A percentile compares a stretch with the other conserved stretches of the same genome.
phyloP scores from a whole-genome alignment of 2,113 vertebrate species.

The Holacanthus passer region DNA sequence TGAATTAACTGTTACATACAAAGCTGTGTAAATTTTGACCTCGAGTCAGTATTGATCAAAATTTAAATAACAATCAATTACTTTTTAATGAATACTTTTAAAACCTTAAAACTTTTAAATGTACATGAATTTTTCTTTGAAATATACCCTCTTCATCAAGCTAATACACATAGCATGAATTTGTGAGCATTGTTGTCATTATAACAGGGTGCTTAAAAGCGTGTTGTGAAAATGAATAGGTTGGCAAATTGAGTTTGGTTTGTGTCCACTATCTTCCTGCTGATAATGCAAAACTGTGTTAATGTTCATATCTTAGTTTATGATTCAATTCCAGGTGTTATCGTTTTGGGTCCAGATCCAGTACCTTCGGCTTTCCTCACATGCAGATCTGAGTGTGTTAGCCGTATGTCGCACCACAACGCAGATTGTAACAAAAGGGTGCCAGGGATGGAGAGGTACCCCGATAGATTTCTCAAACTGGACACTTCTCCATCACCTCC shows the following conservation, averaged over 20 bases:
- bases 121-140: neutral
- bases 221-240: neutral
- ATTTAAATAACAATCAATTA: neutral
- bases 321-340: conserved; percentile 36
- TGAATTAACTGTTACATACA: neutral
- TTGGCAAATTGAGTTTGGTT: neutral
- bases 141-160: neutral
- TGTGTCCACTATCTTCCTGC: neutral
- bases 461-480: conserved; percentile 30
- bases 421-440: conserved; percentile 79
- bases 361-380: conserved; percentile 47
- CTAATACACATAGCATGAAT: neutral
- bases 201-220: neutral
- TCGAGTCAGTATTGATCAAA: neutral
- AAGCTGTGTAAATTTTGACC: neutral
- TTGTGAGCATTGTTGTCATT: neutral
- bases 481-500: conserved; percentile 30
- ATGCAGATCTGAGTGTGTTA: conserved; percentile 60
- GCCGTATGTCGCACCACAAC: conserved; percentile 73
- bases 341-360: conserved; percentile 16
- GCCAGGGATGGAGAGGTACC: conserved; percentile 57
- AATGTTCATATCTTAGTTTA: neutral
- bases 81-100: neutral
- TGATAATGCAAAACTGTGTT: neutral
- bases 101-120: neutral